phyloP scores from a whole-genome alignment of 2,888 invertebrate genomes.

The Trachelus tabidus region DNA sequence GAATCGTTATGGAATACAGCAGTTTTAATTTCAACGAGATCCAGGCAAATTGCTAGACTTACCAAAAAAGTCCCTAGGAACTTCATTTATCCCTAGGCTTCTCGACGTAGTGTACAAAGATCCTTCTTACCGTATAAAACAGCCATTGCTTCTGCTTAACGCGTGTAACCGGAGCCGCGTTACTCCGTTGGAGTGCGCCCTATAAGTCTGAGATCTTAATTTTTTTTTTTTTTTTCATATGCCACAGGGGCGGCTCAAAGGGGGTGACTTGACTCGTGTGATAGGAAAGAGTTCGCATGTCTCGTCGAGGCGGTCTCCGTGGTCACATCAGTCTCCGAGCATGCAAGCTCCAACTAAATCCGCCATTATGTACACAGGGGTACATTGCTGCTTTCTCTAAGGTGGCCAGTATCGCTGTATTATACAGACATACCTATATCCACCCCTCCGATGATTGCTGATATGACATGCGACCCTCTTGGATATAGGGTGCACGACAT shows the following conservation, averaged over 20 bases:
- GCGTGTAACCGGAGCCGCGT: not conserved
- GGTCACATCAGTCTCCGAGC: slow-evolving; percentile 65
- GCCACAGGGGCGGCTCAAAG: not conserved
- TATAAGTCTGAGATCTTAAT: slow-evolving; percentile 19
- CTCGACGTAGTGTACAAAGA: not conserved
- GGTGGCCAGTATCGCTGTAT: slow-evolving; percentile 55
- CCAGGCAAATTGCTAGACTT: not conserved
- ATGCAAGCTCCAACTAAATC: slow-evolving; percentile 62
- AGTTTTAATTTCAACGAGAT: not conserved
- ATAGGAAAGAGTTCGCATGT: slow-evolving; percentile 56
- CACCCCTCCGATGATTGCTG: slow-evolving; percentile 62
- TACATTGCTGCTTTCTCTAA: not conserved
- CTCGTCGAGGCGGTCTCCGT: slow-evolving; percentile 64
- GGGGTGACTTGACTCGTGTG: not conserved
- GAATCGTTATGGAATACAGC: not conserved
- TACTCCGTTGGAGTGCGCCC: not conserved
- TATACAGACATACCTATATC: slow-evolving; percentile 64
- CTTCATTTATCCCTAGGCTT: not conserved
- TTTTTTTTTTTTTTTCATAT: not conserved
- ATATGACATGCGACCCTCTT: slow-evolving; percentile 66
- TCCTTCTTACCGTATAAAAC: not conserved
- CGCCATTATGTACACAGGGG: slow-evolving; percentile 53
- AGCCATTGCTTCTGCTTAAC: not conserved
- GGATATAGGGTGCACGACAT: slow-evolving; percentile 61
- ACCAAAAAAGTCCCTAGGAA: not conserved